phyloP scores from a whole-genome alignment of 2,888 invertebrate genomes.

The Chelonus formosanus region DNA sequence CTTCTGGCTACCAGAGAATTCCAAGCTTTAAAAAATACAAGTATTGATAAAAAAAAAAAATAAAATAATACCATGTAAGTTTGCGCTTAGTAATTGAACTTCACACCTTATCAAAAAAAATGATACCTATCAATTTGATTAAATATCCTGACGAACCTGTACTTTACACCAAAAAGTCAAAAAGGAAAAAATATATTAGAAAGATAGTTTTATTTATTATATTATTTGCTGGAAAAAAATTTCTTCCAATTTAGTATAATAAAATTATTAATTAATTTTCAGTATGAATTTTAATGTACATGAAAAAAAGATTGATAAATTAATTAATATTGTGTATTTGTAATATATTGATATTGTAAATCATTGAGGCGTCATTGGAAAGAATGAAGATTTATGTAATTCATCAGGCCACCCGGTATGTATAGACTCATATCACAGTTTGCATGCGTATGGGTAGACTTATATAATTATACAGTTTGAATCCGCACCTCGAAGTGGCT shows the following conservation, averaged over 20 bases:
- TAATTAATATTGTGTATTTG: too few species aligned
- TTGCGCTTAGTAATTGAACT: conserved; percentile 2
- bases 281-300: too few species aligned
- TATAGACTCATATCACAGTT: conserved; percentile 38
- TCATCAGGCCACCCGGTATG: conserved; percentile 48
- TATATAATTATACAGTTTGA: conserved; percentile 58
- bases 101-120: conserved; percentile 2
- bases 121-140: not conserved
- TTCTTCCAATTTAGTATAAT: too few species aligned
- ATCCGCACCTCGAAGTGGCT: conserved; percentile 57
- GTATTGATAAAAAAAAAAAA: conserved; percentile 8
- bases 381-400: not conserved
- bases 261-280: too few species aligned
- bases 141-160: too few species aligned
- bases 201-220: too few species aligned
- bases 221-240: too few species aligned
- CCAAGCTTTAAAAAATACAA: not conserved
- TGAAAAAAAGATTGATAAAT: too few species aligned
- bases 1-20: conserved; percentile 14
- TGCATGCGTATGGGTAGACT: conserved; percentile 47
- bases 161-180: too few species aligned
- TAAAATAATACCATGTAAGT: not conserved
- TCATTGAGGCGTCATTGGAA: too few species aligned
- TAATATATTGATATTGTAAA: too few species aligned
- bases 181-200: too few species aligned